Conservation (phyloP, 2,888 invertebrate species). For the Gymnosoma rotundatum region DNA sequence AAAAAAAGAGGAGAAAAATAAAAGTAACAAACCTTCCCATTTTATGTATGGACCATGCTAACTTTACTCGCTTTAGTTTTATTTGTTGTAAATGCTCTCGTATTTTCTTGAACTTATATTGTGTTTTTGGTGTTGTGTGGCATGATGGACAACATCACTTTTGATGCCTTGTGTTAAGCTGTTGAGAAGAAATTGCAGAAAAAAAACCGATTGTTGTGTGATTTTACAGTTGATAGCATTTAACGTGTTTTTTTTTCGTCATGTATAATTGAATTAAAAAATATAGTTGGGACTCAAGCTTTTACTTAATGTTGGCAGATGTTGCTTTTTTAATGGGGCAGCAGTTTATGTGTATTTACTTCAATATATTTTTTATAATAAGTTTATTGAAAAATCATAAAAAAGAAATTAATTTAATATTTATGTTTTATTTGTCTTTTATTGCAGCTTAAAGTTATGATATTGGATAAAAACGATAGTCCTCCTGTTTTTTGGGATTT, state of each 20-base stretch:
- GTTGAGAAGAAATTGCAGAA: slow-evolving; percentile 33
- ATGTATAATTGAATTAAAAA: slow-evolving; percentile 73
- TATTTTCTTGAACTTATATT: slow-evolving; percentile 39
- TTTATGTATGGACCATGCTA: slow-evolving; percentile 41
- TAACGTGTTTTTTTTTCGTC: slow-evolving; percentile 52
- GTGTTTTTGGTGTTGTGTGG: slow-evolving; percentile 70
- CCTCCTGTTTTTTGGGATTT: slow-evolving; percentile 93
- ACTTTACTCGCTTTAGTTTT: slow-evolving; percentile 36
- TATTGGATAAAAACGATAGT: slow-evolving; percentile 96
- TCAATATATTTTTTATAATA: slow-evolving; percentile 52
- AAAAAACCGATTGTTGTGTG: slow-evolving; percentile 65
- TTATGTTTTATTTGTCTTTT: slow-evolving; percentile 67
- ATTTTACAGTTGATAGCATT: slow-evolving; percentile 73
- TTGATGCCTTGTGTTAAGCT: slow-evolving; percentile 67
- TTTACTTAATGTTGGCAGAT: slow-evolving; percentile 59
- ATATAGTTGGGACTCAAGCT: slow-evolving; percentile 60
- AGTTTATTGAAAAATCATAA: slow-evolving; percentile 66
- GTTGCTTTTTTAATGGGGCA: slow-evolving; percentile 36
- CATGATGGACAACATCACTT: slow-evolving; percentile 72
- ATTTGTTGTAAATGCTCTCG: slow-evolving; percentile 44
- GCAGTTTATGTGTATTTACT: slow-evolving; percentile 2
- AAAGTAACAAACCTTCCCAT: slow-evolving; percentile 35
- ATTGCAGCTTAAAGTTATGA: slow-evolving; percentile 91
- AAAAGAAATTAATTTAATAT: slow-evolving; percentile 42
- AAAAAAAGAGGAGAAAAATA: slow-evolving; percentile 15